Percentiles rank a stretch among this genome's conserved stretches.
Evolutionary conservation across 2,113 vertebrate genomes (phyloP).

Genomic region (Gulo gulo): DNA sequence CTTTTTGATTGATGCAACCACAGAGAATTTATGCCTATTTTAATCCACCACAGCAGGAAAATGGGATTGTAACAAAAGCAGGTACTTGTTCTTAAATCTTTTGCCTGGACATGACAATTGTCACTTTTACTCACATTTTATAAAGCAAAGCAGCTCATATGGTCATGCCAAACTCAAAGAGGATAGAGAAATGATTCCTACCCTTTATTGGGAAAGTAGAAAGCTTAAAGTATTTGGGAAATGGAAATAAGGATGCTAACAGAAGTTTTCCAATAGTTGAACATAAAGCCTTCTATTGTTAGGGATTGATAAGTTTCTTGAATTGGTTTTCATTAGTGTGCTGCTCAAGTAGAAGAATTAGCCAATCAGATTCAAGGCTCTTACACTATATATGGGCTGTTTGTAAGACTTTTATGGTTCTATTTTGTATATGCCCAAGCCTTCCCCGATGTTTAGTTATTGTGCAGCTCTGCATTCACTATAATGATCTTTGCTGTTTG

Average conservation of each 20-base stretch:
- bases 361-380: background rate
- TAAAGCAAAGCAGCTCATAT: background rate
- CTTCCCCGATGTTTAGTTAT: background rate
- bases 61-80: background rate
- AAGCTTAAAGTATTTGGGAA: background rate
- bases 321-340: conserved; percentile 4
- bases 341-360: background rate
- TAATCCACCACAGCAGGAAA: background rate
- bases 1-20: background rate
- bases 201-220: background rate
- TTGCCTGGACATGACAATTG: background rate
- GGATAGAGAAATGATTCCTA: background rate
- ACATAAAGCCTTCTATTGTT: background rate
- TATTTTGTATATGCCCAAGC: background rate
- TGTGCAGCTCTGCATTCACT: background rate
- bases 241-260: background rate
- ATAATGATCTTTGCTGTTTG: background rate
- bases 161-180: background rate
- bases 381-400: background rate
- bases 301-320: background rate
- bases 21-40: background rate
- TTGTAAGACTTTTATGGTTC: background rate
- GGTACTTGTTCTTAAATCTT: background rate
- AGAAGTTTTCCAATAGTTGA: background rate
- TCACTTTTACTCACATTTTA: background rate